Evolutionary conservation across 2,113 vertebrate genomes (phyloP).

Genomic region (Glareola pratincola): DNA sequence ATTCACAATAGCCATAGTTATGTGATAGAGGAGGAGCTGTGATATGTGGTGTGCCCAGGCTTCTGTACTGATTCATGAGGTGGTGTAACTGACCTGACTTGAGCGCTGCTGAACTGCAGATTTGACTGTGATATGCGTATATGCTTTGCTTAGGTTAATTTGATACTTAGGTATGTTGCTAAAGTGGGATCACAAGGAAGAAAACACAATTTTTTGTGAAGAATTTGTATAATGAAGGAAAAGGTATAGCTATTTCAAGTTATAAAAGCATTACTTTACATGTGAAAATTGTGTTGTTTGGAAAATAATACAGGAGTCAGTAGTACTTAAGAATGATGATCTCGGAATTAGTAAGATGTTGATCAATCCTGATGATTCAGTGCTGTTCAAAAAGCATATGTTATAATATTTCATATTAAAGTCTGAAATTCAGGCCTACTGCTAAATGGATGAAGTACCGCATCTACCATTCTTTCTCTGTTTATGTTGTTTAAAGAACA

Average conservation of each 20-base stretch:
- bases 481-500: background rate
- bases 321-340: background rate
- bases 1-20: background rate
- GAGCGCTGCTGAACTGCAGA: background rate
- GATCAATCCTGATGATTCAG: background rate
- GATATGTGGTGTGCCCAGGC: fast-evolving
- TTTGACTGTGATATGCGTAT: background rate
- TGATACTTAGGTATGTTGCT: background rate
- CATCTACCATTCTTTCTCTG: background rate
- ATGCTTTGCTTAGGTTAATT: background rate
- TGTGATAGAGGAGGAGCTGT: background rate
- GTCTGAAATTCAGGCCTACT: background rate
- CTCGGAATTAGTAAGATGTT: background rate
- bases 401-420: background rate
- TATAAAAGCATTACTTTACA: background rate
- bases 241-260: background rate
- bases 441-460: background rate
- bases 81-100: background rate
- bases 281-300: background rate
- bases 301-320: background rate
- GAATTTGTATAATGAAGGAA: background rate
- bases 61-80: background rate
- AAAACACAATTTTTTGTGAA: background rate
- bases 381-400: background rate
- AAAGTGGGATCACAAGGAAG: background rate